Base-by-base conservation (phyloP, 2,797 vertebrate genomes). In the Jordanella pulchra region DNA sequence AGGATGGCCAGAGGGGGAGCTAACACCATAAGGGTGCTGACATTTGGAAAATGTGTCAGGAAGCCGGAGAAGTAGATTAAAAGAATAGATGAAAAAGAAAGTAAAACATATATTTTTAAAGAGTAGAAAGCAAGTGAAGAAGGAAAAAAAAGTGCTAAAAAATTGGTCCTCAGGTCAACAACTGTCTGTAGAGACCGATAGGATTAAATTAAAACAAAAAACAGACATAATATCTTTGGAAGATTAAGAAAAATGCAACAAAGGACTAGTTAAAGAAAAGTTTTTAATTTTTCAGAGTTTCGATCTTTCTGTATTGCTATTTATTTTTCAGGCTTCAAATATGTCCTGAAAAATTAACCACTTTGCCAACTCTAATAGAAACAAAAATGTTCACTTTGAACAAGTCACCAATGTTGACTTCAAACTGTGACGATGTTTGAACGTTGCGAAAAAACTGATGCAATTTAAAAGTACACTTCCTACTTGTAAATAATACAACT, bases 31-130 rank as follows among this genome's bases (percentile, higher is more conserved):
- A 68, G 65, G 35, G 58, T 67, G 39, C 65, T 55, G 56, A 61
- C 60, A 39, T 17, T 67, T 80, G 79, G 13, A 51, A 69, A 65
- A 66, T 12, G n/a, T 54, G n/a, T 7, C 45, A 76, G 50, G 18
- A 48, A 58, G 44, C 0, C 66, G 25, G 44, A 56, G 58, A 58
- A 25, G 12, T 6, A 21, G 54, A 42, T 18, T 4, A 60, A 51
- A 39, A 39, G 39, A 23, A 48, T 42, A 55, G 45, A 67, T 69
- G 39, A 39, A 75, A 71, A 72, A 58, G 15, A 73, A 32, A 39
- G 45, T 14, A 61, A 14, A 18, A n/a, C 12, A 45, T 35, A 35
- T 35, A 35, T 39, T 39, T 39, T 39, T 39, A 7, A 39, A n/a
- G 30, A 15, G 13, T 18, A 54, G 14, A 12, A 1, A 28, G 21